phyloP scores from a whole-genome alignment of 2,888 invertebrate species.

The Rhingia campestris region DNA sequence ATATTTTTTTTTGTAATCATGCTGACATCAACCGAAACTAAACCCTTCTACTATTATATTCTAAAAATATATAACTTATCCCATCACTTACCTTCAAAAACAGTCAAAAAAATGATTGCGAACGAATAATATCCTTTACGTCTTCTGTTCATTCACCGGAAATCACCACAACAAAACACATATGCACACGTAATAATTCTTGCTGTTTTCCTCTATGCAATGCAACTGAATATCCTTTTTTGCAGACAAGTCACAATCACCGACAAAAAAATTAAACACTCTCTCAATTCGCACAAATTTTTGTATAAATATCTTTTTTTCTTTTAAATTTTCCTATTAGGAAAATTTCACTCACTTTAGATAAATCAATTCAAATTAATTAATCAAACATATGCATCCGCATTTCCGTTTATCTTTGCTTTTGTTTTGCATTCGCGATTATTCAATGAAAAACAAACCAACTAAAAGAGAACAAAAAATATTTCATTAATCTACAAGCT shows the following conservation, averaged over 20 bases:
- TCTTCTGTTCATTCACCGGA: conserved; percentile 20
- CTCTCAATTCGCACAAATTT: conserved; percentile 18
- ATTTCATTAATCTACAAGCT: conserved; percentile 27
- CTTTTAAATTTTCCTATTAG: background rate
- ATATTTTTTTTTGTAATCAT: no score
- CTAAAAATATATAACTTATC: no score
- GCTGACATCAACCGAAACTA: no score
- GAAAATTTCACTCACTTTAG: conserved; percentile 49
- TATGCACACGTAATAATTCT: conserved; percentile 16
- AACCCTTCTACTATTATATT: no score
- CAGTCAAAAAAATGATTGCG: background rate
- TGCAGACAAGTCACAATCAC: conserved; percentile 26
- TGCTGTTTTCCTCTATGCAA: background rate
- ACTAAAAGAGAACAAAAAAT: conserved; percentile 28
- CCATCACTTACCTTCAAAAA: conserved; percentile 5
- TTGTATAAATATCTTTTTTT: conserved; percentile 7
- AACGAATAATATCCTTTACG: background rate
- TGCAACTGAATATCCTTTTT: conserved; percentile 13
- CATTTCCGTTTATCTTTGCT: conserved; percentile 54
- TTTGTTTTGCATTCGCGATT: conserved; percentile 52
- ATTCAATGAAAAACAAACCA: conserved; percentile 34
- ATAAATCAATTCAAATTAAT: conserved; percentile 72
- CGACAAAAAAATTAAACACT: background rate
- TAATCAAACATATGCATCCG: conserved; percentile 65
- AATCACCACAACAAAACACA: conserved; percentile 8